Conservation (phyloP, 64 coral and sea anemone genomes). For the Cladopsammia gracilis region DNA sequence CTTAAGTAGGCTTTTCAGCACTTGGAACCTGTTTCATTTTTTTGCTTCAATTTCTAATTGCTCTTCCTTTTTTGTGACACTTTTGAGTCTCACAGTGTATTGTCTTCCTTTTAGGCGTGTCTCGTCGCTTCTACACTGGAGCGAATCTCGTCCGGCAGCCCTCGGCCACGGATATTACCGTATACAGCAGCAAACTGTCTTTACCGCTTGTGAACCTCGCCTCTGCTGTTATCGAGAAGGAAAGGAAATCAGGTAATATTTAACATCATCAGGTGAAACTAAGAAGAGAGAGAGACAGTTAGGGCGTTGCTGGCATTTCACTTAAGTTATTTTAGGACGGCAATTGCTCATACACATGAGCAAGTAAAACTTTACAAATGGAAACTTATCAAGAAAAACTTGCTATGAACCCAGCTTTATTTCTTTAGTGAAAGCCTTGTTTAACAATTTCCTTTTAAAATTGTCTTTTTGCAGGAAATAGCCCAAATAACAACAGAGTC, state of each 20-base stretch:
- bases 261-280: too few species aligned
- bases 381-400: too few species aligned
- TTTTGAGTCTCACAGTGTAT: background rate
- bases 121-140: background rate
- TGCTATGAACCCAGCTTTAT: too few species aligned
- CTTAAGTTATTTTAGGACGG: too few species aligned
- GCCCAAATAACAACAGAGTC: background rate
- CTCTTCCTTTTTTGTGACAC: too few species aligned
- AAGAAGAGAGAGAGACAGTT: too few species aligned
- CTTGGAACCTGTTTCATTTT: too few species aligned
- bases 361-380: too few species aligned
- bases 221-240: background rate
- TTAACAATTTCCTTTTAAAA: background rate
- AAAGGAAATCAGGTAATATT: background rate
- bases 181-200: conserved; percentile 12
- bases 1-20: too few species aligned
- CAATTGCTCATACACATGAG: too few species aligned
- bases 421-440: background rate
- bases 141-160: background rate
- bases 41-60: too few species aligned
- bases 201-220: background rate
- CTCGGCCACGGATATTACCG: background rate
- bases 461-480: background rate
- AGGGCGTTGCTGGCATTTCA: too few species aligned
- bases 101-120: background rate